These are phyloP conservation scores for Hemicentrotus pulcherrimus DNA, from an alignment of 35 echinoderm and acorn worm species.

Conservation along the genomic window DNA sequence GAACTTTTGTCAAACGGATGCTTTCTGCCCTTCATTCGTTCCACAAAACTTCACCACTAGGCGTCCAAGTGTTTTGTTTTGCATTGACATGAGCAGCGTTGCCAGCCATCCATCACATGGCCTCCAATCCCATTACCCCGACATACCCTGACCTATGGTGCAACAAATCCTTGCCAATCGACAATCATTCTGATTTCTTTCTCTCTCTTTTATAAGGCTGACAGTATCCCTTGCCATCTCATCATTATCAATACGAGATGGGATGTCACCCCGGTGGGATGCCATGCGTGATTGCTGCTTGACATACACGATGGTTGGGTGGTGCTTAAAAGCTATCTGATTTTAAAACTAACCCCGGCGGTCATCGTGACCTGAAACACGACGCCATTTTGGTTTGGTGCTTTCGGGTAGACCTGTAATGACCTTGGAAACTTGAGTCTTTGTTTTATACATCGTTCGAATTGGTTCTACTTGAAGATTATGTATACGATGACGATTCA, in stretches of 20 bases:
- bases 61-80: not conserved
- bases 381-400: no score
- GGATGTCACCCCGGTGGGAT: not conserved
- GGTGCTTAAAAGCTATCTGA: not conserved
- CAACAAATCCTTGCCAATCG: not conserved
- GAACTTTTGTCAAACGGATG: not conserved
- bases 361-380: not conserved
- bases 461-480: no score
- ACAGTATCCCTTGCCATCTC: not conserved
- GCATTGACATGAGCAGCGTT: not conserved
- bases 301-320: not conserved
- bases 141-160: not conserved
- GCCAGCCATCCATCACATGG: not conserved
- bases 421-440: no score
- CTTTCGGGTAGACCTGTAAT: no score
- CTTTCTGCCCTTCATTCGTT: not conserved
- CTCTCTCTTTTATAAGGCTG: not conserved
- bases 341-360: not conserved
- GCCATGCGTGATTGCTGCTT: not conserved
- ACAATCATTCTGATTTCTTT: not conserved
- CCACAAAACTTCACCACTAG: not conserved
- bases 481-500: no score
- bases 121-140: not conserved
- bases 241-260: not conserved
- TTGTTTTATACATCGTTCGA: no score